Base-by-base conservation (phyloP, 2,113 vertebrate genomes). In the Chitala chitala region DNA sequence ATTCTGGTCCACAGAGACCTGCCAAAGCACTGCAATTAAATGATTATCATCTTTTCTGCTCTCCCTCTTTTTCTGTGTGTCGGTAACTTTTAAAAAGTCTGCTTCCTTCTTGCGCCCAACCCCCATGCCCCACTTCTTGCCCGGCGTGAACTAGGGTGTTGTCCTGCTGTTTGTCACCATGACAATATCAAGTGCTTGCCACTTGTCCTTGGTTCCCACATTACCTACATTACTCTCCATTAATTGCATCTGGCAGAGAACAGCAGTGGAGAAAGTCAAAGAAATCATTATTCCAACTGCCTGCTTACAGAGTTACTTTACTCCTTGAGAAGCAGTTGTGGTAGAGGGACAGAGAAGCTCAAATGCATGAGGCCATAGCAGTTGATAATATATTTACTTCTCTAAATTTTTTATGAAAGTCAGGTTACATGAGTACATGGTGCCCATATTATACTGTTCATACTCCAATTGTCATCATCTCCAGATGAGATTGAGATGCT, bases 401-500 rank as follows among this genome's bases (percentile, higher is more conserved):
- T 10, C 12, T 68, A 22, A 4, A 22, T 68, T 42, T 46, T 26
- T 22, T 24, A 46, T 46, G 20, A 26, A 13, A 42, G n/a, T 48
- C 22, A n/a, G n/a, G n/a, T n/a, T n/a, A n/a, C n/a, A 9, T 63
- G 59, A 20, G 33, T 36, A 63, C 42, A 68, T n/a, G 40, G 9
- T 26, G 42, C 10, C 61, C 48, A 70, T 77, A 78, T 70, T 55
- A 72, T 68, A 69, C 61, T 66, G 17, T 76, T 22, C n/a, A 31
- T 71, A 33, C n/a, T 42, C 50, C n/a, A n/a, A n/a, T 42, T 63
- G 75, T 75, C 65, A 59, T 71, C 70, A 63, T 78, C 33, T 44
- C 9, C 87, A 95, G 94, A 95, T 90, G 94, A 94, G 80, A 95
- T 95, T 75, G 94, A 94, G 84, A 93, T 94, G 91, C 87, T 95